Conservation (phyloP, 2,888 invertebrate species). For the Caenorhabditis wallacei region DNA sequence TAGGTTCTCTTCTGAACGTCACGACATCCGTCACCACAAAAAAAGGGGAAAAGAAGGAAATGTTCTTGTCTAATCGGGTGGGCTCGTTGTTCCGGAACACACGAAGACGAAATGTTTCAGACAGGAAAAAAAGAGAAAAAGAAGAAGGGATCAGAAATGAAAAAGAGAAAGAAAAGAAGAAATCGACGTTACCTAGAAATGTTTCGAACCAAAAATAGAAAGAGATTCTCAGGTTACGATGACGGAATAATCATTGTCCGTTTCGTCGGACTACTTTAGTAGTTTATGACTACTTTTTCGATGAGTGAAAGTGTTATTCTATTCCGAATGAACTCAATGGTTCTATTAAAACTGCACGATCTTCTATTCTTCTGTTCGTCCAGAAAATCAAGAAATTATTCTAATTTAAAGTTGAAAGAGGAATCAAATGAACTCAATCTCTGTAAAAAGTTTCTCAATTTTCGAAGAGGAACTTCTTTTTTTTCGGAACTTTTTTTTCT, state of each 20-base stretch:
- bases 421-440: too few relatives aligned
- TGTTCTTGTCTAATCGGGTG: constrained; percentile 44
- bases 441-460: too few relatives aligned
- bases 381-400: too few relatives aligned
- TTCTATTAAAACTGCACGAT: too few relatives aligned
- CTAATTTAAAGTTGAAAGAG: too few relatives aligned
- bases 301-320: neutral
- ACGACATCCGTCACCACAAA: constrained; percentile 46
- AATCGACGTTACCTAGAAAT: constrained; percentile 14
- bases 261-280: neutral
- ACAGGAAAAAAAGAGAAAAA: constrained; percentile 11
- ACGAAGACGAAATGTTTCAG: constrained; percentile 55
- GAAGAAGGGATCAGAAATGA: constrained; percentile 28
- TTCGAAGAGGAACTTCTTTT: too few relatives aligned
- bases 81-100: constrained; percentile 54
- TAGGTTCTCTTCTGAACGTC: constrained; percentile 44
- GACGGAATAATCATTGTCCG: constrained; percentile 28
- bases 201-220: constrained; percentile 8
- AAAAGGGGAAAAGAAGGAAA: constrained; percentile 14
- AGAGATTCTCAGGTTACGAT: constrained; percentile 36
- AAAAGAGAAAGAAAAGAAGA: constrained; percentile 7
- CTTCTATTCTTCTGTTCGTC: too few relatives aligned
- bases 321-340: too few relatives aligned
- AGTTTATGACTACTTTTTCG: constrained; percentile 18
- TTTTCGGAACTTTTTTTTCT: neutral